These are phyloP conservation scores for Orchesellides sinensis DNA, from an alignment of 2,888 invertebrate genomes.

Conservation along the genomic window DNA sequence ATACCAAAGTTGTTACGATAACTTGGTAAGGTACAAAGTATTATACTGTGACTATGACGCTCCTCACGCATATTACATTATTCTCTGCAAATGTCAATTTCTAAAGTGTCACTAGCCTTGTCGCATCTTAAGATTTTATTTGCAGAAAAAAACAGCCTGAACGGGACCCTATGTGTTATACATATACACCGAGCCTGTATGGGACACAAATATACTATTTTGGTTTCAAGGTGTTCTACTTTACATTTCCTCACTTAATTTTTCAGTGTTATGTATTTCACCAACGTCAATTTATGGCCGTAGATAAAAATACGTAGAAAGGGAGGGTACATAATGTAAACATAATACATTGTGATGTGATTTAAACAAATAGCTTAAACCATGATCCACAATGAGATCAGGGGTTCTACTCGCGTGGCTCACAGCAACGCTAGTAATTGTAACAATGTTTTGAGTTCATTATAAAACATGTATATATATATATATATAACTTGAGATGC, in stretches of 20 bases:
- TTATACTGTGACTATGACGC: background rate
- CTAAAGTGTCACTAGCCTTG: conserved; percentile 4
- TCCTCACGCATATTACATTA: conserved; percentile 22
- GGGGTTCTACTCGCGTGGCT: background rate
- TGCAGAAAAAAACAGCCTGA: background rate
- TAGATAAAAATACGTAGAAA: conserved; percentile 2
- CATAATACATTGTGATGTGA: background rate
- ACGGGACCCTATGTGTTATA: background rate
- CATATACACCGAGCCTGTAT: background rate
- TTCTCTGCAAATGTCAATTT: conserved; percentile 9
- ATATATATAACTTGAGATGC: no score
- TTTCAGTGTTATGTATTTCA: conserved; percentile 41
- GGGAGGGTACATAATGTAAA: conserved; percentile 19
- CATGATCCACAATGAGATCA: background rate
- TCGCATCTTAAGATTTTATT: conserved; percentile 9
- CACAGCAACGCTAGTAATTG: background rate
- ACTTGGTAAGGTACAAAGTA: background rate
- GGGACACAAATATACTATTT: no score
- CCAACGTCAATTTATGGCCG: background rate
- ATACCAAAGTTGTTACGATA: background rate
- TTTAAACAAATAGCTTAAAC: no score
- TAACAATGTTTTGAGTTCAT: background rate
- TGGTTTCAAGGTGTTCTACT: conserved; percentile 43
- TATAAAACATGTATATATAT: no score
- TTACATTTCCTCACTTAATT: conserved; percentile 54